Conservation (phyloP, 2,113 vertebrate genomes). For the Ageneiosus marmoratus region DNA sequence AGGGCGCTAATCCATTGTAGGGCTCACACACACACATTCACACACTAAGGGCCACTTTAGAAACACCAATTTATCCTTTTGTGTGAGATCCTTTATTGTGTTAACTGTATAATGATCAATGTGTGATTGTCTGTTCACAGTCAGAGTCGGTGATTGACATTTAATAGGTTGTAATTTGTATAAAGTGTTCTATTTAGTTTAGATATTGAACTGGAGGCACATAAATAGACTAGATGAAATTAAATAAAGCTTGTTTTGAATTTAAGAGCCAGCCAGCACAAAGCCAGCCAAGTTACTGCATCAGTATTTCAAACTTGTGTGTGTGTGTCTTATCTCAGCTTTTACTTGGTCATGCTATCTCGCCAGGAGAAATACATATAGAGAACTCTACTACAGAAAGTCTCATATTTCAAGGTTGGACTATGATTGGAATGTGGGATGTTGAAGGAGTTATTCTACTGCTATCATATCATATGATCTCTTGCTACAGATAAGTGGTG, state of each 20-base stretch:
- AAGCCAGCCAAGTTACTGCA: background rate
- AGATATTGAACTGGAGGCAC: background rate
- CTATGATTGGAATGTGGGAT: background rate
- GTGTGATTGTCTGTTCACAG: background rate
- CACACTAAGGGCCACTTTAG: too few species aligned
- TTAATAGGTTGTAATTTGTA: background rate
- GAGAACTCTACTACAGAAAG: background rate
- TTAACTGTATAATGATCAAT: background rate
- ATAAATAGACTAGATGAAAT: background rate
- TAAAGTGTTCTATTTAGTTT: background rate
- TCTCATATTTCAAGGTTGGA: background rate
- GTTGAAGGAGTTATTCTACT: background rate
- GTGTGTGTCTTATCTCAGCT: background rate
- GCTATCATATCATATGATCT: conserved; percentile 14
- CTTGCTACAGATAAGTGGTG: conserved; percentile 64
- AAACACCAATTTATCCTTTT: too few species aligned
- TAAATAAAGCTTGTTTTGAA: background rate
- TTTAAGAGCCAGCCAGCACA: background rate
- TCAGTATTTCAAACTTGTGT: background rate
- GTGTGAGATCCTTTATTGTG: background rate
- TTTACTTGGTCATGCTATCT: background rate
- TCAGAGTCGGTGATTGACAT: background rate
- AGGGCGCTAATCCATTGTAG: too few species aligned
- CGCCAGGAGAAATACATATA: background rate
- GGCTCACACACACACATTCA: too few species aligned